These are phyloP conservation scores for Arctopsyche grandis DNA, from an alignment of 1,140 invertebrate genomes.

Conservation along the genomic window DNA sequence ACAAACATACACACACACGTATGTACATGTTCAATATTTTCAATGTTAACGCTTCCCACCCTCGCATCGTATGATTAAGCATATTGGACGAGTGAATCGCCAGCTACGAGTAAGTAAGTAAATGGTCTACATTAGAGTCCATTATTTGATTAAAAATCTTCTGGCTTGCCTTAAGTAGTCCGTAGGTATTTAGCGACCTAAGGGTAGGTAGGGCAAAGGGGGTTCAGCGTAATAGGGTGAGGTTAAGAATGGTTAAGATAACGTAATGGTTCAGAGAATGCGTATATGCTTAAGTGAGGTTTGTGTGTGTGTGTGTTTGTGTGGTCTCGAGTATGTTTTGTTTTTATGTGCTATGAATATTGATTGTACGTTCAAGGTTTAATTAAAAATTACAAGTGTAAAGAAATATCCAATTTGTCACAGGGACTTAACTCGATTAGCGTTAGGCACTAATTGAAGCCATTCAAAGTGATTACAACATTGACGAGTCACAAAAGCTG, in stretches of 20 bases:
- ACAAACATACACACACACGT: too few species aligned
- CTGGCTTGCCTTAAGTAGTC: constrained; percentile 47
- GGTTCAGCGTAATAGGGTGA: not conserved
- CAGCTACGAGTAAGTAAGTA: not conserved
- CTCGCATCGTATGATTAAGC: constrained; percentile 7
- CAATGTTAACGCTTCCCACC: too few species aligned
- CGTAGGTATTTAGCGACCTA: constrained; percentile 39
- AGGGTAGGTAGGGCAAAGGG: not conserved
- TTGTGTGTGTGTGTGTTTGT: too few species aligned
- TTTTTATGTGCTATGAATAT: too few species aligned
- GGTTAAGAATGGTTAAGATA: constrained; percentile 23
- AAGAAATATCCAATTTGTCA: constrained; percentile 21
- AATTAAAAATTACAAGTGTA: not conserved
- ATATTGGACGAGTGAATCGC: constrained; percentile 10
- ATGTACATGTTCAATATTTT: too few species aligned
- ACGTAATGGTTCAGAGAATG: constrained; percentile 15
- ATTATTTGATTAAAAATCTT: constrained; percentile 54
- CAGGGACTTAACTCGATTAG: constrained; percentile 15
- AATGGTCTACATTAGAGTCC: constrained; percentile 47
- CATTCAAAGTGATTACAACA: constrained; percentile 26
- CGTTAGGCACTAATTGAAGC: constrained; percentile 18
- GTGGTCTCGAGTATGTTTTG: too few species aligned
- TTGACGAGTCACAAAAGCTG: constrained; percentile 30
- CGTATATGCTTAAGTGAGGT: not conserved
- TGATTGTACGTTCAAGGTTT: too few species aligned